phyloP scores from a whole-genome alignment of 2,797 vertebrate genomes.

The Lepus oiostolus region DNA sequence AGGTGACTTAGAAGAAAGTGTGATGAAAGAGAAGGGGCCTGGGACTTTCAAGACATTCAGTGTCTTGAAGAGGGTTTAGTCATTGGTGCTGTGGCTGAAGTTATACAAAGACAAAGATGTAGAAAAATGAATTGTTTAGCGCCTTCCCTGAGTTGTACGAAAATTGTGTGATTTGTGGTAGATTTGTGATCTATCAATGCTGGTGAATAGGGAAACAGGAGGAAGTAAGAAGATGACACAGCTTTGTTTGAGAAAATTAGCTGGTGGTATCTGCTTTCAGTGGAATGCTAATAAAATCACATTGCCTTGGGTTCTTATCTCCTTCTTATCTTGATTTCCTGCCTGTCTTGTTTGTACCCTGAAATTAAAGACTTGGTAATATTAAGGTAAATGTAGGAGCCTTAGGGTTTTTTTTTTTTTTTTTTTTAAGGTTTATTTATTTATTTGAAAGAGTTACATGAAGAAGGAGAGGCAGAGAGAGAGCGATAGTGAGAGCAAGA shows the following conservation, averaged over 20 bases:
- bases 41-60: neutral
- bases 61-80: neutral
- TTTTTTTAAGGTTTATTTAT: too few relatives aligned
- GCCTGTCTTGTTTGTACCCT: neutral
- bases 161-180: constrained; percentile 5
- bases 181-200: neutral
- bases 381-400: constrained; percentile 41
- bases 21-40: neutral
- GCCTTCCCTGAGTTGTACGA: neutral
- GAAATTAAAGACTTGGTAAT: constrained; percentile 24
- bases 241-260: constrained; percentile 14
- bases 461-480: too few relatives aligned
- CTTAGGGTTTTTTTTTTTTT: neutral
- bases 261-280: constrained; percentile 13
- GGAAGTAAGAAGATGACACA: neutral
- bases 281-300: neutral
- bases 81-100: neutral
- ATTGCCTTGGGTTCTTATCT: neutral
- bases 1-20: neutral
- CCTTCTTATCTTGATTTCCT: neutral
- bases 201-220: neutral
- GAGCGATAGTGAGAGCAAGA: too few relatives aligned
- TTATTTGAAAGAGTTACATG: too few relatives aligned
- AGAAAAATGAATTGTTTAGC: neutral
- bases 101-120: neutral